Evolutionary conservation across 2,113 vertebrate genomes (phyloP), one percentile per base, ranked within the genome.

Genomic region (Thalassarche chlororhynchos): DNA sequence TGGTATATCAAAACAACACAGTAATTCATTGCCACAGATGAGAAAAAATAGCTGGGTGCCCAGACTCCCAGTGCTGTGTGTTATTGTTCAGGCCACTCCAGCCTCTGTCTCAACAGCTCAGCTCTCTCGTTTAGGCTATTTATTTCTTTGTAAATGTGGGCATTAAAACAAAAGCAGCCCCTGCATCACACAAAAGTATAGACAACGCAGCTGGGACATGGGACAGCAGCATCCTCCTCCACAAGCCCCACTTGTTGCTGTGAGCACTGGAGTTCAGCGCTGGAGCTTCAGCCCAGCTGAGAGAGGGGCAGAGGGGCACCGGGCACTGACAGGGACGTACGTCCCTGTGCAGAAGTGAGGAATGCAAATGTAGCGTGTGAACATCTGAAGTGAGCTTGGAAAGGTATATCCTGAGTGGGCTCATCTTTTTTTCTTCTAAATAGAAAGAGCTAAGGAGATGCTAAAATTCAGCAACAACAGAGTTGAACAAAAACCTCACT

Each of bases 251-350:
- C 34, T 49, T 21, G 6, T 10, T 76, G 71, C 74, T 68, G n/a
- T 6, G 46, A 29, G 28, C 16, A 6, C 36, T 28, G 71, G 49
- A 40, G 51, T 12, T 77, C 26, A 14, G 32, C 32, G 36, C 54
- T 55, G 55, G 55, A 89, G 81, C 46, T 78, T 81, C 69, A 81
- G 76, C 61, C 46, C 61, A 38, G 90, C 24, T 58, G 52, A n/a
- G 51, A 40, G 23, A 72, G 12, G 20, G 17, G 29, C 77, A 72
- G 40, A 54, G 34, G 18, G 29, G 25, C 46, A 46, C 25, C 0
- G 3, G 38, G 12, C 38, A 9, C 49, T 72, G 21, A 17, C 1
- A 2, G 34, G 58, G n/a, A 23, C 1, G 2, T 31, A 7, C 42
- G 20, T 38, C 23, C 32, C 57, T 42, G 44, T 54, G 40, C 52